Base-by-base conservation (phyloP, 1,140 invertebrate genomes). In the Nixonia krombeini region DNA sequence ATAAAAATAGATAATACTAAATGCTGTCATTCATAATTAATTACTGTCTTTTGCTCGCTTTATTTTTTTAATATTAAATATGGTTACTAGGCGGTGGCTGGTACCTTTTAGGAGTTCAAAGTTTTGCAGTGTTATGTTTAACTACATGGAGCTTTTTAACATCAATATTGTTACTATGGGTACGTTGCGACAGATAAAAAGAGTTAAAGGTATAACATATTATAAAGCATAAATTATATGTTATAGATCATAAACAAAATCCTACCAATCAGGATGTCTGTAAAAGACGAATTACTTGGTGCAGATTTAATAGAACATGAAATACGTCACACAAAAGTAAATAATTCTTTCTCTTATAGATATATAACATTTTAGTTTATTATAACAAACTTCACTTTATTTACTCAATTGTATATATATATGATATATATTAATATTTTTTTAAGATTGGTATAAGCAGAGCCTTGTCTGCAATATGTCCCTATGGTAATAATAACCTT, bases 221-320 rank as follows among this genome's bases (percentile, higher is more conserved):
- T 21, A 12, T 35, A 17, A 2, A 3, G 23, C 0, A 8, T 16
- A 23, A 18, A 29, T 41, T 13, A 25, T 2, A 23, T 38, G n/a
- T 70, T 73, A 23, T 55, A 90, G 89, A 40, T 90, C 15, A 90
- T 96, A 6, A 90, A 96, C 76, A 90, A 89, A 74, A 85, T 95
- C 2, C 86, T 95, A 70, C 91, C 91, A 4, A 93, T 97, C 45
- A 87, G 95, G 23, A 94, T 96, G 93, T 88, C 90, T 40, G 88
- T 90, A 1, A 89, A 93, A 53, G 93, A 94, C 45, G 95, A 97
- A 79, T 84, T 96, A 12, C 77, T 96, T 0, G 95, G 95, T 1
- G 94, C 94, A 8, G 95, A 96, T 87, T 86, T 96, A 9, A 91
- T 92, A 0, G 95, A 96, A 76, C 95, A 96, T 82, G 88, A 89